A percentile compares a stretch with the other conserved stretches of the same genome.
phyloP scores from a whole-genome alignment of 2,797 vertebrate genomes.

The Hemibagrus guttatus region DNA sequence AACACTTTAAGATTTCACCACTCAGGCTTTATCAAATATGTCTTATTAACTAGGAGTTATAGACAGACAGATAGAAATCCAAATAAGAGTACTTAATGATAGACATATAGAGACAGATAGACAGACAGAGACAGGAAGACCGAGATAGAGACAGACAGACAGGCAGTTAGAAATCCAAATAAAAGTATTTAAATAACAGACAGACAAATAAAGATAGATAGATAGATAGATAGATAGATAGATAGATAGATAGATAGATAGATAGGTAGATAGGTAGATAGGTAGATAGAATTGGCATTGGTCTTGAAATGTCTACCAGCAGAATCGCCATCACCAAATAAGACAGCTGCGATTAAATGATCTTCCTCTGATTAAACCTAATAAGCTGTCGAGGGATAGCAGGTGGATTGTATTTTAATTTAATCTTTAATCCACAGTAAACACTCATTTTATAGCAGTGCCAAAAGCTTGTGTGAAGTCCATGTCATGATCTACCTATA shows the following conservation, averaged over 20 bases:
- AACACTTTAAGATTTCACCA: background rate
- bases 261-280: background rate
- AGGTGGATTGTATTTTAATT: background rate
- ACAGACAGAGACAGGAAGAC: too few relatives aligned
- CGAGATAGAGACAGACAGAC: too few relatives aligned
- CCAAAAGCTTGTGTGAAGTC: background rate
- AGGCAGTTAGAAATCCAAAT: too few relatives aligned
- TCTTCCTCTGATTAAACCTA: background rate
- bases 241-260: too few relatives aligned
- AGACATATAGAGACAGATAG: too few relatives aligned
- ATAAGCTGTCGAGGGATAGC: background rate
- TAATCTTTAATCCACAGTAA: background rate
- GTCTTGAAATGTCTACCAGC: background rate
- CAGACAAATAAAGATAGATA: too few relatives aligned
- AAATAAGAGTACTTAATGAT: too few relatives aligned
- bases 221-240: too few relatives aligned
- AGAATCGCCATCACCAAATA: background rate
- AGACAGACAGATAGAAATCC: too few relatives aligned
- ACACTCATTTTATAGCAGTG: background rate
- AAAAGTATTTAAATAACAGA: too few relatives aligned
- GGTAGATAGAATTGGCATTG: background rate
- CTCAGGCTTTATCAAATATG: background rate
- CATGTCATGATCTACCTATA: conserved; percentile 32
- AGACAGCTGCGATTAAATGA: background rate
- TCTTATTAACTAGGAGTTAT: background rate